Evolutionary conservation across 2,797 vertebrate species (phyloP), one percentile per base, ranked within the genome.

Genomic region (Clarias pachynema): DNA sequence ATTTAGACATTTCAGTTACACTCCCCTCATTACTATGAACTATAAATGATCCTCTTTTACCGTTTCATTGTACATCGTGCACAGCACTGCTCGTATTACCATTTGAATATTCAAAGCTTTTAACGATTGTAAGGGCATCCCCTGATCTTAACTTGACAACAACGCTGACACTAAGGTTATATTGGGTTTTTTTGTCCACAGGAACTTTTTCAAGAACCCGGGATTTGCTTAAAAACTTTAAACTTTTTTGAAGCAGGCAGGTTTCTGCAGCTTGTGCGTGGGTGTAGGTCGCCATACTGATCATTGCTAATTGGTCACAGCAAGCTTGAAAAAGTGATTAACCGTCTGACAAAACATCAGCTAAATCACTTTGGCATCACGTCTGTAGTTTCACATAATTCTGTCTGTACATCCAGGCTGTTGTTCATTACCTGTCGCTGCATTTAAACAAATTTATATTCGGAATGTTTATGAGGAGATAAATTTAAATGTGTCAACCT

Each of bases 31-130:
- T 14, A 44, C 18, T 69, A 8, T 24, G 18, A 77, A 57, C 0
- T 79, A 80, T 80, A 31, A 53, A 44, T 59, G 44, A 49, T 2
- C 49, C 49, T 53, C 12, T 53, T 14, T 53, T 62, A 72, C 56
- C n/a, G 72, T 70, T 60, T 5, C 31, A 31, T n/a, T 40, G 34
- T 16, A 12, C 6, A 24, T 37, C 26, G 8, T 29, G 29, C 31
- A 40, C 77, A 73, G 49, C 49, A 49, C 63, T 24, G 9, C 31
- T 40, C n/a, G 8, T 0, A 40, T 82, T 18, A 26, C 20, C 7
- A 85, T 85, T 81, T 85, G 62, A 75, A 82, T 86, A 77, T 78
- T 78, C 79, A 86, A 86, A 86, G 22, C 53, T 59, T 77, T 69
- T 10, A 77, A 81, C 31, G 62, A 66, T 20, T 31, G 34, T 53